Percentiles rank a stretch among this genome's conserved stretches.
Conservation (phyloP, 2,797 vertebrate species). For the Hypotaenidia okinawae region DNA sequence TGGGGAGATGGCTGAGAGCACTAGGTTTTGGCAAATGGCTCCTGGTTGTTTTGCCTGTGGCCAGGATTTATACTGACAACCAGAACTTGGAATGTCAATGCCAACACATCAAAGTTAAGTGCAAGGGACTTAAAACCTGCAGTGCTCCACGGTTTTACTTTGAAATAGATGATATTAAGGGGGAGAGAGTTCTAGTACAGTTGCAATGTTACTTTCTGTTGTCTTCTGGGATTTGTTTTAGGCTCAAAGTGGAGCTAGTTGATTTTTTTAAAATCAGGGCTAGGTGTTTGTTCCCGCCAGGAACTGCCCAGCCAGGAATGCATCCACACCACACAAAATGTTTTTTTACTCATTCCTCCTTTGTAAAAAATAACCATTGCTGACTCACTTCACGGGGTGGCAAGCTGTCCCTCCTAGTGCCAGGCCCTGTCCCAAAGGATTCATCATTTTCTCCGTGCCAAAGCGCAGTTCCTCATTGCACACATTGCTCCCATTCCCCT, state of each 20-base stretch:
- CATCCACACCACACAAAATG: background rate
- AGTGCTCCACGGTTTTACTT: rapidly evolving
- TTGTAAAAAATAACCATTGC: background rate
- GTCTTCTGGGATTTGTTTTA: background rate
- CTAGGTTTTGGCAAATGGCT: background rate
- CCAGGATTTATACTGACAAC: background rate
- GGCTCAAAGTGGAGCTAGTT: background rate
- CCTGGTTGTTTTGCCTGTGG: background rate
- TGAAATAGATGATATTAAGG: too few species aligned
- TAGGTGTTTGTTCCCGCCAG: background rate
- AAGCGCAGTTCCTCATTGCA: background rate
- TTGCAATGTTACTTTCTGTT: background rate
- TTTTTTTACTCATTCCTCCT: background rate
- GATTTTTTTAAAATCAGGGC: background rate
- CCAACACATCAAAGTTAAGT: background rate
- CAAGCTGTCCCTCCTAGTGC: background rate
- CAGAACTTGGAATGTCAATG: background rate
- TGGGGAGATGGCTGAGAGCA: background rate
- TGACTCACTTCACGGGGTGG: rapidly evolving
- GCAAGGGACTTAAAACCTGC: background rate
- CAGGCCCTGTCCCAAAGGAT: background rate
- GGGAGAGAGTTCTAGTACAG: background rate
- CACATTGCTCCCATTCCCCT: background rate
- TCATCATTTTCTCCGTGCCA: background rate
- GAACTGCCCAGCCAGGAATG: background rate